Evolutionary conservation across 2,113 vertebrate species (phyloP).

Genomic region (Aegypius monachus): DNA sequence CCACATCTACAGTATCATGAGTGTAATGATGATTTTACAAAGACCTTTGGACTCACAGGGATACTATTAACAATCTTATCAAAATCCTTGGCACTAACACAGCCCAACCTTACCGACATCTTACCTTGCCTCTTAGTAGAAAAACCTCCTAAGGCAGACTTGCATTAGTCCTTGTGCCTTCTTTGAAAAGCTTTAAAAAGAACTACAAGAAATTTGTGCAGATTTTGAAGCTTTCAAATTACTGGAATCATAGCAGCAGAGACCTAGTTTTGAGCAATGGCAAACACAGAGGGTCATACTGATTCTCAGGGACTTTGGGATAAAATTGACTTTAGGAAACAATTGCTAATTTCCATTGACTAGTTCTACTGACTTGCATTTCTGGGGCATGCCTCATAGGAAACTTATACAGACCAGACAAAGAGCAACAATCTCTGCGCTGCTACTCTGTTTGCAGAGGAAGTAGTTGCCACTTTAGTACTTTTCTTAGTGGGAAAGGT

Average conservation of each 20-base stretch:
- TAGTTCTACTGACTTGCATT: neutral
- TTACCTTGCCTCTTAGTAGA: neutral
- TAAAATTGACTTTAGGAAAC: neutral
- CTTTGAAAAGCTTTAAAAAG: neutral
- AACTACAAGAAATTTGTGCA: neutral
- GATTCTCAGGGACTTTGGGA: neutral
- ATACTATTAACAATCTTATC: neutral
- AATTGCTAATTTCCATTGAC: neutral
- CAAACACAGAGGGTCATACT: neutral
- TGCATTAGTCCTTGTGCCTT: neutral
- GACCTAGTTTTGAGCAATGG: neutral
- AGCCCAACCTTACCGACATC: neutral
- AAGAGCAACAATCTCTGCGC: neutral
- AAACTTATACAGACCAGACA: neutral
- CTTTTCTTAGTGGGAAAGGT: neutral
- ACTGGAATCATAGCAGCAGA: neutral
- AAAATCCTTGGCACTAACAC: neutral
- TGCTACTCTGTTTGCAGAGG: neutral
- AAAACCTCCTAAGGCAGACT: neutral
- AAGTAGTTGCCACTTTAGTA: neutral
- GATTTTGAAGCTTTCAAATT: neutral
- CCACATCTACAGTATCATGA: neutral
- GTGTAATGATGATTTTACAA: neutral
- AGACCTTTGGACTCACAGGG: neutral
- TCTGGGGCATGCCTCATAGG: neutral